Percentiles rank a stretch among this genome's conserved stretches.
phyloP scores from a whole-genome alignment of 1,140 invertebrate genomes.

The Popillia japonica region DNA sequence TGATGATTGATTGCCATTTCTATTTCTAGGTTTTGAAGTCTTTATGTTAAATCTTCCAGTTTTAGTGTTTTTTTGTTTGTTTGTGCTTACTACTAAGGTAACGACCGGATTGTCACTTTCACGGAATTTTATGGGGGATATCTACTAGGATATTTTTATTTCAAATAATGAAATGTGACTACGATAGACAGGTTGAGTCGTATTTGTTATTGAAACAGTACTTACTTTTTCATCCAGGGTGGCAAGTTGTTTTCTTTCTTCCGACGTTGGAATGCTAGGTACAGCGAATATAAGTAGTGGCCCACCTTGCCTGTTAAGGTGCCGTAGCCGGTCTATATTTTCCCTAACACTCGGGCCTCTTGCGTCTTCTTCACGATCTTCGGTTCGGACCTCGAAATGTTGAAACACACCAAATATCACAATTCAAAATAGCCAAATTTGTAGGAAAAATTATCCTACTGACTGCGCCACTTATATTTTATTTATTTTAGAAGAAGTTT shows the following conservation, averaged over 20 bases:
- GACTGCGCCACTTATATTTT: not conserved
- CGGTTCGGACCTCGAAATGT: not conserved
- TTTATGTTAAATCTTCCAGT: not conserved
- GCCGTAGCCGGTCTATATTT: conserved; percentile 4
- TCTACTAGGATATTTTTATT: conserved; percentile 12
- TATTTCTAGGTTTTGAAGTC: not conserved
- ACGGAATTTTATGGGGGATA: not conserved
- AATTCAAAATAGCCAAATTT: not conserved
- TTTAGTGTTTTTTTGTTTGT: not conserved
- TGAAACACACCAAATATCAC: conserved; percentile 22
- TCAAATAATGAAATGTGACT: conserved; percentile 9
- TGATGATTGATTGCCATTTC: not conserved
- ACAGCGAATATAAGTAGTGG: not conserved
- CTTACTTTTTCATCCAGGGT: not conserved
- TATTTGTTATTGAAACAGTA: not conserved
- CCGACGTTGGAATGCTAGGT: not conserved
- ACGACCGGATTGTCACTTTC: not conserved
- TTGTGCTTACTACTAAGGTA: not conserved
- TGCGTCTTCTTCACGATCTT: not conserved
- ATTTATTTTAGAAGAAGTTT: too few relatives aligned
- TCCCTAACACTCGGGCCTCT: not conserved
- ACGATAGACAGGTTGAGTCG: not conserved
- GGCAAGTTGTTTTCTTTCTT: not conserved
- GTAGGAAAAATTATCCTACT: not conserved
- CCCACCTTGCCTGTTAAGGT: too few relatives aligned